Conservation (phyloP, 1,140 invertebrate species). For the Sinella curviseta region DNA sequence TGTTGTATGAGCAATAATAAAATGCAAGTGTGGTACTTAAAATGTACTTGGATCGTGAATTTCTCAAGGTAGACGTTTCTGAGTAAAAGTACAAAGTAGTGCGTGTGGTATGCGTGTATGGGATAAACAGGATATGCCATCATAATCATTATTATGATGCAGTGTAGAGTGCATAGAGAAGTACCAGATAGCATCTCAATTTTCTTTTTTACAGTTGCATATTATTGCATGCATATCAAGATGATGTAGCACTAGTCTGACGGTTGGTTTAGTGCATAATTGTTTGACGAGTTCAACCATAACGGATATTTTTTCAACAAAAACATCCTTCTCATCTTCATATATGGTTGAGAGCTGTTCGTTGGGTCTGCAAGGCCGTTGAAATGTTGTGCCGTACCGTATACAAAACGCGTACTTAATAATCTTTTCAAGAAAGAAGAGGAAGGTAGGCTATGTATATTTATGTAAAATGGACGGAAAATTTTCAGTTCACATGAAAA, state of each 20-base stretch:
- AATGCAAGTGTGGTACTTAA: no score
- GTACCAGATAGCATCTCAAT: background rate
- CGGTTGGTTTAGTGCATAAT: background rate
- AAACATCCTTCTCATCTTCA: background rate
- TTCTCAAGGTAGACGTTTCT: background rate
- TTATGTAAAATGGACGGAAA: no score
- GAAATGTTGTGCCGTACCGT: no score
- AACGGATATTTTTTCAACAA: background rate
- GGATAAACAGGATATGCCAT: background rate
- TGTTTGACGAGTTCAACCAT: background rate
- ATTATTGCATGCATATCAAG: background rate
- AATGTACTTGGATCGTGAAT: background rate
- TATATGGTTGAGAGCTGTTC: no score
- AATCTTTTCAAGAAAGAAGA: no score
- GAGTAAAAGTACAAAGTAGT: background rate
- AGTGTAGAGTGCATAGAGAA: background rate
- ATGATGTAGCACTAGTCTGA: no score
- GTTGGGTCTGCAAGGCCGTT: no score
- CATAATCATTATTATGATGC: background rate
- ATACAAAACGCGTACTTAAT: no score
- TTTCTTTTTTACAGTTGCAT: background rate
- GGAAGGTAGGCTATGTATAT: no score
- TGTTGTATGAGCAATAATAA: no score
- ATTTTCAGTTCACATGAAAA: no score
- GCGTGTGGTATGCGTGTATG: background rate